Evolutionary conservation across 2,113 vertebrate genomes (phyloP), one percentile per base, ranked within the genome.

Genomic region (Notarius lentiginosus): DNA sequence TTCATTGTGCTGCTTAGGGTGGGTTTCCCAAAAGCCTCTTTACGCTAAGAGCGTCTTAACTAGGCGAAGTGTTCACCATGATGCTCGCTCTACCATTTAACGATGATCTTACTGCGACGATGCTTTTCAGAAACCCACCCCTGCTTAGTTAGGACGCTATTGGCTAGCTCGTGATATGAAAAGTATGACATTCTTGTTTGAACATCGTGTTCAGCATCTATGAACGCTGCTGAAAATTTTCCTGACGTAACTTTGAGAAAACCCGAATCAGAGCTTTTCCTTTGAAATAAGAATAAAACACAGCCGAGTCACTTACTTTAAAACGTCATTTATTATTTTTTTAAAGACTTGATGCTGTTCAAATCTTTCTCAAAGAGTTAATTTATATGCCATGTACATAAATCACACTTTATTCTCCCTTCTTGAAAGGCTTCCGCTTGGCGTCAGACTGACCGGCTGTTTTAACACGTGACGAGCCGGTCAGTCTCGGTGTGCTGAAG

Each of bases 241-340:
- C 0, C 11, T 65, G 24, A n/a, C 24, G n/a, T n/a, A 9, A 11
- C 8, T n/a, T 65, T 10, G 24, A 65, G 61, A n/a, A 65, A 30
- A 34, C 18, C 2, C 27, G 18, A 34, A 70, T 70, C 14, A 27
- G 11, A 66, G 27, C 14, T 70, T 14, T 70, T 70, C 34, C 11
- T 41, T 73, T 4, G 10, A 68, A 27, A 41, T 41, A 41, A 41
- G 41, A 41, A 41, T 41, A 41, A 41, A 41, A 41, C 41, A 41
- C 41, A 41, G 41, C 41, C 41, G 3, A 41, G 41, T 41, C 41
- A 41, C 49, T 58, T 56, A 61, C 0, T 82, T 76, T 85, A 14
- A 70, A 49, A 77, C 49, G 17, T 27, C 8, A 17, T 82, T 88
- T 85, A 82, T 75, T 85, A 84, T 2, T 30, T 30, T 41, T 60